A percentile compares a stretch with the other conserved stretches of the same genome.
These are phyloP conservation scores for Astyanax mexicanus DNA, from an alignment of 2,797 vertebrate genomes.

Conservation along the genomic window DNA sequence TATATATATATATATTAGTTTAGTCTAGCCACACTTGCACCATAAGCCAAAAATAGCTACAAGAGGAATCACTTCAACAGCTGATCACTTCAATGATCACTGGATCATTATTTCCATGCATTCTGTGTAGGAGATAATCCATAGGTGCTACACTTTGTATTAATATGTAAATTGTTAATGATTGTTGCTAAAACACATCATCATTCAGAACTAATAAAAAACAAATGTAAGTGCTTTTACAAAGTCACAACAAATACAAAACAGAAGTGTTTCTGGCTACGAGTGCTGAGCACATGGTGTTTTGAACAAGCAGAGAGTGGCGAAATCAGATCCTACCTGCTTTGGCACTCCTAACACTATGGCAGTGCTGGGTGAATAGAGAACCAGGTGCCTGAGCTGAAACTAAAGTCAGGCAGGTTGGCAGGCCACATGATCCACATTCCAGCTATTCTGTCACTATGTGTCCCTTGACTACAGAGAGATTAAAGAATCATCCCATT, in stretches of 20 bases:
- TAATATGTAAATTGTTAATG: neutral
- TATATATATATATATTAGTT: too few species aligned
- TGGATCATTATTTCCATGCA: neutral
- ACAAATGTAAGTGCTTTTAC: neutral
- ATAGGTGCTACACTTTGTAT: neutral
- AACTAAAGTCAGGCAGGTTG: conserved; percentile 30
- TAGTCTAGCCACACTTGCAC: too few species aligned
- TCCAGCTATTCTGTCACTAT: conserved; percentile 32
- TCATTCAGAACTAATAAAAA: neutral
- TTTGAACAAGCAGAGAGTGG: neutral
- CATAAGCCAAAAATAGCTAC: neutral
- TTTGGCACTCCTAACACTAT: conserved; percentile 11
- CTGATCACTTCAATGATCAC: too few species aligned
- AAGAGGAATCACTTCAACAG: neutral
- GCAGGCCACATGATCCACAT: conserved; percentile 30
- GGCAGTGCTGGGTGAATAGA: conserved; percentile 20
- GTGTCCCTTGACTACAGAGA: conserved; percentile 34
- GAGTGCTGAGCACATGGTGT: neutral
- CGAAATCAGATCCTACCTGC: conserved; percentile 13
- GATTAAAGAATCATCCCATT: conserved; percentile 29
- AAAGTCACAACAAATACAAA: neutral
- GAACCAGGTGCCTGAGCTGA: conserved; percentile 7
- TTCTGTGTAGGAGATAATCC: neutral
- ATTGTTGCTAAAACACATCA: neutral
- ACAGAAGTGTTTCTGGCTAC: neutral